Evolutionary conservation across 2,113 vertebrate genomes (phyloP).

Genomic region (Protobothrops mucrosquamatus): DNA sequence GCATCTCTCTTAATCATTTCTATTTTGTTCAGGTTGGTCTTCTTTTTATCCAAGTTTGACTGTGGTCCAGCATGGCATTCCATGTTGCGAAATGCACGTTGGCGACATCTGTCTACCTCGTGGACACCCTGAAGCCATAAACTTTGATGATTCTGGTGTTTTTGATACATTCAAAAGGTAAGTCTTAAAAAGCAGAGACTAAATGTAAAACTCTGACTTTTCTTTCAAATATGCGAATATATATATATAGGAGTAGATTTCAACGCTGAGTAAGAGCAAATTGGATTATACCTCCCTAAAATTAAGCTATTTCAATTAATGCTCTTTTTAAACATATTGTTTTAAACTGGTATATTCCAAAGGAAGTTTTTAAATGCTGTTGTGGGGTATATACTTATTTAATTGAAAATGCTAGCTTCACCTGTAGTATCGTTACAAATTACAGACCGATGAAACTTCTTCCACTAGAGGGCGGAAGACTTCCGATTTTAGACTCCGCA

Average conservation of each 20-base stretch:
- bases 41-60: conserved; percentile 99
- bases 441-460: neutral
- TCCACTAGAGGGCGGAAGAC: conserved; percentile 53
- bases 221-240: neutral
- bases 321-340: neutral
- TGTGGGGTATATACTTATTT: neutral
- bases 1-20: conserved; percentile 56
- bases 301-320: neutral
- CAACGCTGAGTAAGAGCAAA: neutral
- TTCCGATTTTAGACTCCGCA: neutral
- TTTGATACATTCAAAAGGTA: conserved; percentile 99
- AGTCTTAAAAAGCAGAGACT: neutral
- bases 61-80: conserved; percentile 98
- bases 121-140: conserved; percentile 97
- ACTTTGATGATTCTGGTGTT: conserved; percentile 98
- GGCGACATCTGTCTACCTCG: conserved; percentile 97
- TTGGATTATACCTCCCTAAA: neutral
- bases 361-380: neutral
- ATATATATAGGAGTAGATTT: no score
- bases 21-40: conserved; percentile 88
- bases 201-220: neutral
- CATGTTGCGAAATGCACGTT: conserved; percentile 95
- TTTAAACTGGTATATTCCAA: neutral
- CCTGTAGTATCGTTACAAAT: neutral
- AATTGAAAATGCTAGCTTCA: neutral